Conservation (phyloP, 2,113 vertebrate genomes). For the Melanerpes formicivorus region DNA sequence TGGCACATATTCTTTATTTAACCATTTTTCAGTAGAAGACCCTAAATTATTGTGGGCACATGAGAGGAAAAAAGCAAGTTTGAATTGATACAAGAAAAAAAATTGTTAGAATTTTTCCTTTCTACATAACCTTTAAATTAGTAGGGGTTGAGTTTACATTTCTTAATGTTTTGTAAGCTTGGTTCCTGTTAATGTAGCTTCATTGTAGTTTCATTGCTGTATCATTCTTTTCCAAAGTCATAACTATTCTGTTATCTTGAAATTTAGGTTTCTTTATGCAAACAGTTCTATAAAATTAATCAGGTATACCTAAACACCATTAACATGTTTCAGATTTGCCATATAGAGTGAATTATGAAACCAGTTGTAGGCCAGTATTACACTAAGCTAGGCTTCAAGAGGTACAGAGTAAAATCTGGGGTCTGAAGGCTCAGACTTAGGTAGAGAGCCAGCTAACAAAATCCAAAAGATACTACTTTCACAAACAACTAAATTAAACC, state of each 20-base stretch:
- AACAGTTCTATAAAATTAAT: neutral
- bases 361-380: neutral
- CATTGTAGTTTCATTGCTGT: neutral
- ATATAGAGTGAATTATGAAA: neutral
- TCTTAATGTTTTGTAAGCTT: neutral
- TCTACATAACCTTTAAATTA: neutral
- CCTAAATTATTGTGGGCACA: neutral
- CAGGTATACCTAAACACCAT: neutral
- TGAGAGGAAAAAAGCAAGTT: neutral
- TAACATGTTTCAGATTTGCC: neutral
- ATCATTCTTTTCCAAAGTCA: neutral
- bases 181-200: neutral
- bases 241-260: neutral
- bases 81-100: neutral
- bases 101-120: neutral
- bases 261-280: neutral
- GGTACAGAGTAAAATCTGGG: neutral
- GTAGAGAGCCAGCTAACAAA: neutral
- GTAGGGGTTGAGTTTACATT: neutral
- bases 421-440: neutral
- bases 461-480: neutral
- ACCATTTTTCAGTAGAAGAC: neutral
- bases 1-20: neutral
- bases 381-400: neutral
- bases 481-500: neutral